Evolutionary conservation across 1,140 invertebrate species (phyloP).

Genomic region (Anoplolepis gracilipes): DNA sequence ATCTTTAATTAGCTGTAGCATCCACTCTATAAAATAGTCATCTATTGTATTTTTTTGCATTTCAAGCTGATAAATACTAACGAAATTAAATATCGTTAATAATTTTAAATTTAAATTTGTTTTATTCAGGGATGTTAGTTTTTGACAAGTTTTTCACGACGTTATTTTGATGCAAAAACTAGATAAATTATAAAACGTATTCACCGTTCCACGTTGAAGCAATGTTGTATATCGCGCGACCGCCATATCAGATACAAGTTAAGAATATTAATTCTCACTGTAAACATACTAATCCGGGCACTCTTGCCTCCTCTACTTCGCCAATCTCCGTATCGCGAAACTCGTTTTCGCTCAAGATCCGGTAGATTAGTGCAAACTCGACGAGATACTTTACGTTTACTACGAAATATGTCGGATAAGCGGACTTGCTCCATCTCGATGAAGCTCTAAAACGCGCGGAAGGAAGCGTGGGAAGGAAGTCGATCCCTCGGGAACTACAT

Average conservation of each 20-base stretch:
- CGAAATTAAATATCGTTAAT: slow-evolving; percentile 6
- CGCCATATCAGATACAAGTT: not conserved
- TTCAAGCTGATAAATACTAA: not conserved
- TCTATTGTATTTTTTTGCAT: not conserved
- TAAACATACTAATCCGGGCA: slow-evolving; percentile 4
- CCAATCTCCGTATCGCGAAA: not conserved
- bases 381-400: slow-evolving; percentile 26
- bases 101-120: slow-evolving; percentile 20
- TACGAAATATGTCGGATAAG: not conserved
- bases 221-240: not conserved
- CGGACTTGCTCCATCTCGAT: slow-evolving; percentile 1
- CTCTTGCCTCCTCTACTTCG: not conserved
- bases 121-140: slow-evolving; percentile 8
- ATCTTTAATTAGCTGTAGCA: not conserved
- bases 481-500: slow-evolving; percentile 28
- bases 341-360: not conserved
- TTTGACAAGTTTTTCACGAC: not conserved
- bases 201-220: not conserved
- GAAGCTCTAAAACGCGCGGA: slow-evolving; percentile 30
- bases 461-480: not conserved
- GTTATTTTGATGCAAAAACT: not conserved
- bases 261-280: slow-evolving; percentile 8
- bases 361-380: slow-evolving; percentile 6
- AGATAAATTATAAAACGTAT: not conserved
- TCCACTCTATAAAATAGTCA: not conserved